phyloP scores from a whole-genome alignment of 2,797 vertebrate species.

The Brachyrhaphis roseni region DNA sequence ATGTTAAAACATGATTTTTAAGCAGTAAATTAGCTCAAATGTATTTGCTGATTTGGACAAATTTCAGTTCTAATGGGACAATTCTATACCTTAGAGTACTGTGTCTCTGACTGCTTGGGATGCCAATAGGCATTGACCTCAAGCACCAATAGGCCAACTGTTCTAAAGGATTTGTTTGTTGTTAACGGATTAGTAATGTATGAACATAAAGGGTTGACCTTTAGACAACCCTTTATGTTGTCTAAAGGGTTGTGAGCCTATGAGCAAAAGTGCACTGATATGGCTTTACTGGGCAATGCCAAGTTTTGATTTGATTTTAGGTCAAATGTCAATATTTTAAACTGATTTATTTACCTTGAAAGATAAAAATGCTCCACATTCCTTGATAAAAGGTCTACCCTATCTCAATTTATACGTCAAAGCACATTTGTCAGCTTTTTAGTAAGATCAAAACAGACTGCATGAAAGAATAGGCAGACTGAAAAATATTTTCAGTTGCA shows the following conservation, averaged over 20 bases:
- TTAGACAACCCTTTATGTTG: no score
- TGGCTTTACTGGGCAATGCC: not conserved
- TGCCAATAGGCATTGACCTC: slow-evolving; percentile 34
- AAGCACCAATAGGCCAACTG: slow-evolving; percentile 37
- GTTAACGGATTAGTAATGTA: slow-evolving; percentile 70
- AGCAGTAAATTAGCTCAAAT: not conserved
- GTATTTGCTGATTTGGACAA: not conserved
- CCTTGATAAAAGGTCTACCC: not conserved
- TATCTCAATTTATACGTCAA: not conserved
- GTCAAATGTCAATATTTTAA: not conserved
- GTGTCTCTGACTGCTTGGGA: not conserved
- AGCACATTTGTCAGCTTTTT: not conserved
- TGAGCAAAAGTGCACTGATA: not conserved
- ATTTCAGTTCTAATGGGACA: not conserved
- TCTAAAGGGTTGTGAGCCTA: no score
- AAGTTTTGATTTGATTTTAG: not conserved
- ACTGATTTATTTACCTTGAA: not conserved
- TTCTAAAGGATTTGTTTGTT: slow-evolving; percentile 66
- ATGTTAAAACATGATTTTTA: not conserved
- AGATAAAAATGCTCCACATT: not conserved
- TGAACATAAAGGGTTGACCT: slow-evolving; percentile 77
- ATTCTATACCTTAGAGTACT: not conserved
- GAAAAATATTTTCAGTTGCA: not conserved
- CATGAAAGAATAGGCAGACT: not conserved
- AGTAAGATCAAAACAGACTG: not conserved